Percentiles rank a stretch among this genome's conserved stretches.
phyloP scores from a whole-genome alignment of 2,888 invertebrate species.

The Andrena chrysosceles region DNA sequence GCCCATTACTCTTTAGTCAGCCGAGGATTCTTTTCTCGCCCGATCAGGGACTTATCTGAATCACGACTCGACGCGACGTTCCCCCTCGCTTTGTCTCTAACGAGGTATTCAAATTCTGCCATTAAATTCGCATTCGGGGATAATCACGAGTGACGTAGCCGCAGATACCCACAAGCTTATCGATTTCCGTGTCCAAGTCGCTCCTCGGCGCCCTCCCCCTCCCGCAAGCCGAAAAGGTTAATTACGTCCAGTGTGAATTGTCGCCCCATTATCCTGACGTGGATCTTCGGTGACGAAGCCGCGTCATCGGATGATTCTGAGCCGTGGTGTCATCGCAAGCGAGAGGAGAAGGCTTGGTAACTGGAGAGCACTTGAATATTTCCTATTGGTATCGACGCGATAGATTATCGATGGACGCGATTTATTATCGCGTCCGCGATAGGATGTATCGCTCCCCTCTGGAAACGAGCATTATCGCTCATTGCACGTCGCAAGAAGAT shows the following conservation, averaged over 20 bases:
- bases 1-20: conserved; percentile 19
- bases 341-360: background rate
- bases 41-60: conserved; percentile 39
- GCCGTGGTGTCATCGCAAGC: conserved; percentile 19
- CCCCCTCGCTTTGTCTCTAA: conserved; percentile 25
- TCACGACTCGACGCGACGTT: conserved; percentile 12
- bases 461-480: conserved; percentile 33
- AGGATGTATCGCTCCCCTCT: conserved; percentile 44
- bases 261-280: conserved; percentile 37
- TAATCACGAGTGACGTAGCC: conserved; percentile 48
- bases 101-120: conserved; percentile 54
- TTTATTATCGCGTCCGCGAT: conserved; percentile 48
- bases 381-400: conserved; percentile 26
- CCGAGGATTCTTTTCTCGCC: conserved; percentile 22
- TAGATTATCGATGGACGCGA: conserved; percentile 56
- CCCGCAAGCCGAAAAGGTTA: conserved; percentile 63
- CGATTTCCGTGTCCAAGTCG: conserved; percentile 34
- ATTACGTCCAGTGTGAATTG: conserved; percentile 54
- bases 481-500: conserved; percentile 6
- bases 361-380: background rate
- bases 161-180: conserved; percentile 40
- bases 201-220: background rate
- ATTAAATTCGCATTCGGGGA: conserved; percentile 57
- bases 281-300: conserved; percentile 27
- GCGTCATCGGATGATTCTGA: conserved; percentile 34